Conservation (phyloP, 2,797 vertebrate genomes). For the Falco columbarius region DNA sequence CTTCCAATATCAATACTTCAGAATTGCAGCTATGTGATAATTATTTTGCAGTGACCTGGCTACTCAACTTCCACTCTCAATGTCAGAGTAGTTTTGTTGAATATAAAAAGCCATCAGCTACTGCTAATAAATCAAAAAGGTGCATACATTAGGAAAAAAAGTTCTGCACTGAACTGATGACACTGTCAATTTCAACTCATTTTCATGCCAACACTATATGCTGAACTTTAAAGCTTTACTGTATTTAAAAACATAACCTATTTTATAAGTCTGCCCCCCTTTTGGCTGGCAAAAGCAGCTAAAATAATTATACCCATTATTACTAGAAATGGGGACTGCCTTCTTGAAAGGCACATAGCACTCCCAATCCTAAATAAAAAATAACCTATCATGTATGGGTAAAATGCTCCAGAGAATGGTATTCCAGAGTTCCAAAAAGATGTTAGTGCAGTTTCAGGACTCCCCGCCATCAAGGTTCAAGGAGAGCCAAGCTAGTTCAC, state of each 20-base stretch:
- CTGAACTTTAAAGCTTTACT: neutral
- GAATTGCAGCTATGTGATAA: neutral
- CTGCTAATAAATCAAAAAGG: neutral
- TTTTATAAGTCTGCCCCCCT: neutral
- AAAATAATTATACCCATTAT: neutral
- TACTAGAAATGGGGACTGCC: neutral
- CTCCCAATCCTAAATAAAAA: neutral
- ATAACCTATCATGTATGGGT: neutral
- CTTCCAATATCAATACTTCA: neutral
- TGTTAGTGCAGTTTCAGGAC: neutral
- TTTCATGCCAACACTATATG: neutral
- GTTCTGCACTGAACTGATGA: neutral
- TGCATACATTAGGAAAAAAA: neutral
- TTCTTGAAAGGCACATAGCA: neutral
- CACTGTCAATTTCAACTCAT: neutral
- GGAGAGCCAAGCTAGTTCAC: neutral
- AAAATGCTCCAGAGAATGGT: neutral
- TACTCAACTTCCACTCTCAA: neutral
- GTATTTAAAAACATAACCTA: neutral
- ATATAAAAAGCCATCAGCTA: neutral
- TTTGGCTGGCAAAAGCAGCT: neutral
- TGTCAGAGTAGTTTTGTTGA: neutral
- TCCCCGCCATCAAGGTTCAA: neutral
- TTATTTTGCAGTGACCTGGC: neutral
- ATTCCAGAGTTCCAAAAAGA: neutral